A percentile compares a stretch with the other conserved stretches of the same genome.
These are phyloP conservation scores for Sitobion miscanthi DNA, from an alignment of 1,140 invertebrate species.

Conservation along the genomic window DNA sequence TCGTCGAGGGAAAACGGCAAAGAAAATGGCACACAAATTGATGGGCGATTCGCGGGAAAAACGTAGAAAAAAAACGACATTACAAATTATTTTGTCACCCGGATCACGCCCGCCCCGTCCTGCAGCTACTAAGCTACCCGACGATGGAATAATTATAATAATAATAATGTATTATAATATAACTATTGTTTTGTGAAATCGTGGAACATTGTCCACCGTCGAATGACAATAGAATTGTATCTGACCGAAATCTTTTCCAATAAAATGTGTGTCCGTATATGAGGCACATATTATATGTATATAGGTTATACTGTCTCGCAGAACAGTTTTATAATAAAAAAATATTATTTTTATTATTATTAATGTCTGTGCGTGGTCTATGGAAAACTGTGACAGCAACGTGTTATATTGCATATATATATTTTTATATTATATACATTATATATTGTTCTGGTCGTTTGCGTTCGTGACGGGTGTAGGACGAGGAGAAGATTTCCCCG, in stretches of 20 bases:
- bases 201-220: background rate
- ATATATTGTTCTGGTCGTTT: conserved; percentile 5
- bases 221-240: conserved; percentile 1
- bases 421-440: background rate
- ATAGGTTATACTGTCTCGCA: background rate
- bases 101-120: background rate
- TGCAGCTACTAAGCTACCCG: background rate
- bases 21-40: background rate
- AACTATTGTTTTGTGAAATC: conserved; percentile 8
- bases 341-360: background rate
- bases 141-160: background rate
- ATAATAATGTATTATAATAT: background rate
- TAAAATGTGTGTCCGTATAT: background rate
- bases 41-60: background rate
- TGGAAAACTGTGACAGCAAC: background rate
- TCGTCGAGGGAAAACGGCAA: background rate
- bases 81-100: background rate
- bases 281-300: background rate
- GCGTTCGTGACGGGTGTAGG: background rate
- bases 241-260: background rate
- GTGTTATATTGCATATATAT: background rate
- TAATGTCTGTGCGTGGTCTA: background rate
- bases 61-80: background rate
- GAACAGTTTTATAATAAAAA: background rate
- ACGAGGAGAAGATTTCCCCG: conserved; percentile 2